Evolutionary conservation across 2,888 invertebrate species (phyloP).

Genomic region (Rhamnusium bicolor): DNA sequence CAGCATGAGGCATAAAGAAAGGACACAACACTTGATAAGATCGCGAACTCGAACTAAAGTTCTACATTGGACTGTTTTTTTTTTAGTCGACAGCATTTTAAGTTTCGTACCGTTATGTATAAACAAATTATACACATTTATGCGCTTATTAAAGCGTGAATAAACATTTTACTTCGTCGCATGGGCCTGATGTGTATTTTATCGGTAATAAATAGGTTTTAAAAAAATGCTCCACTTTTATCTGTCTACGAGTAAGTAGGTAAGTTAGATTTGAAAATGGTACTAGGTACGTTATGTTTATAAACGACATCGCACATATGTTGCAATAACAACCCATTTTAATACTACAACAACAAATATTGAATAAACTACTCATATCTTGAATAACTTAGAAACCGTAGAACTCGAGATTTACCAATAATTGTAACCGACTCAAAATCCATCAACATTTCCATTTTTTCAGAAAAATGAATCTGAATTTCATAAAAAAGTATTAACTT

Average conservation of each 20-base stretch:
- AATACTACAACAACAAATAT: no score
- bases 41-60: constrained; percentile 57
- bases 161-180: constrained; percentile 47
- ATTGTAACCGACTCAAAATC: no score
- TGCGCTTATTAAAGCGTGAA: constrained; percentile 67
- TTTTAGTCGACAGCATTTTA: constrained; percentile 56
- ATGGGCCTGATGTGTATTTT: constrained; percentile 35
- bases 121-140: constrained; percentile 68
- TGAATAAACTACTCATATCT: no score
- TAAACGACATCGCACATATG: no score
- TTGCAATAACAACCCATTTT: no score
- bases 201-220: constrained; percentile 3
- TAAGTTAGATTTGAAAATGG: not conserved
- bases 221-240: constrained; percentile 12
- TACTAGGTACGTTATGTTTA: not conserved
- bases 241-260: not conserved
- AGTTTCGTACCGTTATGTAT: constrained; percentile 63
- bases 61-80: constrained; percentile 52
- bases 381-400: no score
- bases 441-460: no score
- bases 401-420: no score
- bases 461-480: no score
- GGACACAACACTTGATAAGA: constrained; percentile 46
- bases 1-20: constrained; percentile 41
- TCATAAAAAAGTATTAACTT: no score